Conservation (phyloP, 2,888 invertebrate species). For the Acanthosepion esculentum region DNA sequence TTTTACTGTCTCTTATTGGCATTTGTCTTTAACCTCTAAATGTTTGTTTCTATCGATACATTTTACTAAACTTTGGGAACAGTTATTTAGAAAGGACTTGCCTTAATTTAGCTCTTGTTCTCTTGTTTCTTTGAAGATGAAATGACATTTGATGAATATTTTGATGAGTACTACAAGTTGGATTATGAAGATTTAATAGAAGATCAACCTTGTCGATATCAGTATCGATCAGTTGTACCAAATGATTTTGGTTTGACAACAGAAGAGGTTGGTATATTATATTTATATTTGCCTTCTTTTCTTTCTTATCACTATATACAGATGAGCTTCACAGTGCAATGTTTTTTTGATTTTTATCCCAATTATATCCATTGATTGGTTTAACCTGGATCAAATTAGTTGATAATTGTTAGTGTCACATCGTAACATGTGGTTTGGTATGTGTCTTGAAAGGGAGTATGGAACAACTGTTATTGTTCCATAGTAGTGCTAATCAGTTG, state of each 20-base stretch:
- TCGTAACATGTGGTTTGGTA: no score
- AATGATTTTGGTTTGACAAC: constrained; percentile 92
- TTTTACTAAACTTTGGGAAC: neutral
- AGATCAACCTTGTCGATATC: constrained; percentile 90
- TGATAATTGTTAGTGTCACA: neutral
- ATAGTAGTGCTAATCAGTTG: no score
- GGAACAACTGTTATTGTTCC: no score
- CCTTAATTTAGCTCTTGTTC: no score
- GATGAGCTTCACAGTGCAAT: no score
- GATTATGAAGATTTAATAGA: constrained; percentile 96
- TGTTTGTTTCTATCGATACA: no score
- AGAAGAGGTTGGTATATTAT: constrained; percentile 83
- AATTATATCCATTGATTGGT: no score
- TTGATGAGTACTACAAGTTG: constrained; percentile 94
- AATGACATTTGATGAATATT: constrained; percentile 87
- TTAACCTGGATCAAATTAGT: neutral
- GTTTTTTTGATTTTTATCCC: neutral
- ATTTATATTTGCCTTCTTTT: neutral
- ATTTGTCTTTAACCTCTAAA: no score
- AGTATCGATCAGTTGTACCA: constrained; percentile 84
- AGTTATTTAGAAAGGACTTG: neutral
- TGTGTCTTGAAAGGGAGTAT: no score
- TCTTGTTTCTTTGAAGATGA: constrained; percentile 69
- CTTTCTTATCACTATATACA: neutral
- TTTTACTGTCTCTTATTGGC: no score